Percentiles rank a stretch among this genome's conserved stretches.
Evolutionary conservation across 2,888 invertebrate genomes (phyloP).

Genomic region (Taenaris catops): DNA sequence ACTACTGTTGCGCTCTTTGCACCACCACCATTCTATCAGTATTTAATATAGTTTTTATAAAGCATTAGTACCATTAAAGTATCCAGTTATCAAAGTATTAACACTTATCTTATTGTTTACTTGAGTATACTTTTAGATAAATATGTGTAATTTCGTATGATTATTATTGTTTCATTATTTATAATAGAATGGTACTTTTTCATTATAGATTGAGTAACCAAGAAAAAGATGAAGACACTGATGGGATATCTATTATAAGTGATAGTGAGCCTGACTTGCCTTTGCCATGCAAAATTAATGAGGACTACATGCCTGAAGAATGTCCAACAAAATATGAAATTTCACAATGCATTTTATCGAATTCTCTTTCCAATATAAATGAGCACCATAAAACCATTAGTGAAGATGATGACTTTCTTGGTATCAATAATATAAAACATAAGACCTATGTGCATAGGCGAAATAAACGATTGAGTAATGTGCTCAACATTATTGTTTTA

Average conservation of each 20-base stretch:
- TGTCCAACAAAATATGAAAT: conserved; percentile 34
- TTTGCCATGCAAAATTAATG: conserved; percentile 40
- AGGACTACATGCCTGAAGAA: conserved; percentile 35
- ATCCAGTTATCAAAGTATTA: no score
- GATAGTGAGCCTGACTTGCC: conserved; percentile 64
- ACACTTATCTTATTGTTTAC: no score
- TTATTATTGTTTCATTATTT: no score
- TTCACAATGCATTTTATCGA: conserved; percentile 35
- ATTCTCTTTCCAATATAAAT: conserved; percentile 29
- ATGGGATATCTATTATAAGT: conserved; percentile 73
- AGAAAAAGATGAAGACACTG: conserved; percentile 73
- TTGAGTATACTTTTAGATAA: no score
- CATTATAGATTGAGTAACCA: conserved; percentile 27
- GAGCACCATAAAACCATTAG: conserved; percentile 38
- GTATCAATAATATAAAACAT: conserved; percentile 47
- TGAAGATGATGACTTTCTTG: conserved; percentile 49
- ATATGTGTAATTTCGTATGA: no score
- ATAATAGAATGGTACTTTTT: no score
- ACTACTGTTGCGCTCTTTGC: no score
- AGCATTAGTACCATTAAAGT: no score
- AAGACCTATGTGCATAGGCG: conserved; percentile 71
- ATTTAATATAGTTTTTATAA: no score
- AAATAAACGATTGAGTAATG: conserved; percentile 66
- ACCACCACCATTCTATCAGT: no score
- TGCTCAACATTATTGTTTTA: conserved; percentile 66